Base-by-base conservation (phyloP, 2,113 vertebrate genomes). In the Propithecus coquereli region DNA sequence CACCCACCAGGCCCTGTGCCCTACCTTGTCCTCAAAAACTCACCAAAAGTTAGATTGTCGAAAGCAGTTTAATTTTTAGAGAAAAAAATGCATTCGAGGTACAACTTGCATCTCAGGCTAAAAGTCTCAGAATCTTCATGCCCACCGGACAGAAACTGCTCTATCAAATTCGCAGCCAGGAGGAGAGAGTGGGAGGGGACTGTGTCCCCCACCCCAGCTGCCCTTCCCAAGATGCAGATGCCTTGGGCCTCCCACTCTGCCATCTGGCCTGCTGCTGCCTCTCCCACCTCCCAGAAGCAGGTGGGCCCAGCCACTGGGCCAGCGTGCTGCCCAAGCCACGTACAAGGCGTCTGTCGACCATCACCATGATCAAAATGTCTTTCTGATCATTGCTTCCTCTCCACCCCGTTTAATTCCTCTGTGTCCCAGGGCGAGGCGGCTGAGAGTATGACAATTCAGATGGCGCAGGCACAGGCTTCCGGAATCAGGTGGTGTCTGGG, bases 51-150 rank as follows among this genome's bases (percentile, higher is more conserved):
- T 37, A 37, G 3, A 22, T 32, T 40, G 14, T 1, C 37, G 12
- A 81, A 22, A 84, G 9, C 3, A 0, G 5, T 84, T 90, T 87
- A 57, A 73, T 70, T 50, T 79, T 40, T 34, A 32, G 8, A 68
- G 30, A 40, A 74, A 71, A 70, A 87, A 2, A 13, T 8, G 7
- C 5, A 0, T 5, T 27, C 0, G 2, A 2, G 2, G 20, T 3
- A 40, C 23, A 27, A 1, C 0, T 7, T 8, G 1, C 9, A 25
- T 32, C 68, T 83, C 20, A 0, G 61, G 27, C 20, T 0, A 1
- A 12, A 50, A 22, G n/a, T 37, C 45, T 12, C 32, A 37, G 34
- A 1, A 32, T 18, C 80, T 45, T 63, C 23, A 1, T 0, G 4
- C 8, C 3, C 11, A 0, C 11, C 0, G 23, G 52, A 32, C 5